Percentiles rank a stretch among this genome's conserved stretches.
These are phyloP conservation scores for Orthonevra nobilis DNA, from an alignment of 2,888 invertebrate genomes.

Conservation along the genomic window DNA sequence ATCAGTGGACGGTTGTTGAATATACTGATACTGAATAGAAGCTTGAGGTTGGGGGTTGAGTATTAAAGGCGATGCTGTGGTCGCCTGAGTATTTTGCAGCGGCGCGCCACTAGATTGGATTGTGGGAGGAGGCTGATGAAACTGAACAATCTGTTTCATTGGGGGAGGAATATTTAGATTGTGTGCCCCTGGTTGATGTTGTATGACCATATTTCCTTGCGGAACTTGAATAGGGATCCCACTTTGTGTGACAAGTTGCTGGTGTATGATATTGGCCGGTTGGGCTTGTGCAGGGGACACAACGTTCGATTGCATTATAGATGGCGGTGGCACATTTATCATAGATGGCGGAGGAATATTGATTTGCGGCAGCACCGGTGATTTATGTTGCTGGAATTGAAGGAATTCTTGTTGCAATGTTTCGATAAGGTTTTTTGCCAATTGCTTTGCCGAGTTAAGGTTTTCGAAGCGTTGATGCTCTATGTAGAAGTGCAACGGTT, in stretches of 20 bases:
- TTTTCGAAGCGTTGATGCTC: constrained; percentile 87
- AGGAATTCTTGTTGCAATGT: constrained; percentile 85
- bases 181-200: constrained; percentile 67
- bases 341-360: constrained; percentile 71
- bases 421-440: constrained; percentile 89
- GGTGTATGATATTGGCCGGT: constrained; percentile 70
- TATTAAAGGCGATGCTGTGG: constrained; percentile 59
- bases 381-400: constrained; percentile 72
- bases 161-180: constrained; percentile 71
- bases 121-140: constrained; percentile 62
- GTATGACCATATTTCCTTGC: constrained; percentile 72
- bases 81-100: constrained; percentile 19
- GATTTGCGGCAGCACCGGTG: constrained; percentile 70
- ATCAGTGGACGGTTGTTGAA: constrained; percentile 65
- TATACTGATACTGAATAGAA: constrained; percentile 68
- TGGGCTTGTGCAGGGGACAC: constrained; percentile 34
- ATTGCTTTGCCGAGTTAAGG: constrained; percentile 82
- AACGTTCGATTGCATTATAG: constrained; percentile 55
- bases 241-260: constrained; percentile 71
- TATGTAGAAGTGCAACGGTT: constrained; percentile 88
- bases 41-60: constrained; percentile 68
- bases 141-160: constrained; percentile 62
- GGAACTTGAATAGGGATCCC: constrained; percentile 72
- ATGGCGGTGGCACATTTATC: constrained; percentile 71
- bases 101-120: constrained; percentile 27